Percentiles rank a stretch among this genome's conserved stretches.
These are phyloP conservation scores for Xestia sexstrigata DNA, from an alignment of 2,888 invertebrate species.

Conservation along the genomic window DNA sequence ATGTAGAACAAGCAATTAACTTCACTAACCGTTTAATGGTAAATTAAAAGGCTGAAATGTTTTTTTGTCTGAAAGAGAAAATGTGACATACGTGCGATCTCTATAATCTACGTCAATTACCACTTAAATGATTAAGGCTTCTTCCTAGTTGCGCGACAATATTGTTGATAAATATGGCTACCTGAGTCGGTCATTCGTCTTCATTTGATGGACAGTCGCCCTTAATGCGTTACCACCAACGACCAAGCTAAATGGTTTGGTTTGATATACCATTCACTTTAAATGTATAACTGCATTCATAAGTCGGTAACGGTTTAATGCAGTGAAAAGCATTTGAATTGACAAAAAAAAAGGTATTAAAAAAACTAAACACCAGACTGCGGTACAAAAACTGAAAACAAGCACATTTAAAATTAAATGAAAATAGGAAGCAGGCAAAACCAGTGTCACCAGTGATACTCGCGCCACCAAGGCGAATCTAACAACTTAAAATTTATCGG, in stretches of 20 bases:
- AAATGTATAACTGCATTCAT: conserved; percentile 37
- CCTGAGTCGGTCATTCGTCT: conserved; percentile 57
- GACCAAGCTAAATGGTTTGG: conserved; percentile 45
- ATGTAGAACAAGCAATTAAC: conserved; percentile 33
- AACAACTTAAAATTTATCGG: background rate
- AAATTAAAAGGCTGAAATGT: conserved; percentile 19
- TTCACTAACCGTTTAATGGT: conserved; percentile 7
- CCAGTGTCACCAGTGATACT: background rate
- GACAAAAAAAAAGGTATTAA: background rate
- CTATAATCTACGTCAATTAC: conserved; percentile 50
- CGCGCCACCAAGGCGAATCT: background rate
- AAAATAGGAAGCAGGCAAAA: background rate
- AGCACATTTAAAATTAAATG: background rate
- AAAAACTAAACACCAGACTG: background rate
- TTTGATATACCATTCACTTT: conserved; percentile 46
- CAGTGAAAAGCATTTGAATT: background rate
- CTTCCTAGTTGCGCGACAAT: conserved; percentile 56
- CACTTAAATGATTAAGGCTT: conserved; percentile 49
- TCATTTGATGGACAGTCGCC: conserved; percentile 61
- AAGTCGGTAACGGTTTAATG: conserved; percentile 25
- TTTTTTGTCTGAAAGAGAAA: conserved; percentile 28
- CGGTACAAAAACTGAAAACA: background rate
- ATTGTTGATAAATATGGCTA: conserved; percentile 59
- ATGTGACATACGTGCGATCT: conserved; percentile 4
- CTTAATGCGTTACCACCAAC: conserved; percentile 61